Evolutionary conservation across 1,140 invertebrate genomes (phyloP).

Genomic region (Eufriesea mexicana): DNA sequence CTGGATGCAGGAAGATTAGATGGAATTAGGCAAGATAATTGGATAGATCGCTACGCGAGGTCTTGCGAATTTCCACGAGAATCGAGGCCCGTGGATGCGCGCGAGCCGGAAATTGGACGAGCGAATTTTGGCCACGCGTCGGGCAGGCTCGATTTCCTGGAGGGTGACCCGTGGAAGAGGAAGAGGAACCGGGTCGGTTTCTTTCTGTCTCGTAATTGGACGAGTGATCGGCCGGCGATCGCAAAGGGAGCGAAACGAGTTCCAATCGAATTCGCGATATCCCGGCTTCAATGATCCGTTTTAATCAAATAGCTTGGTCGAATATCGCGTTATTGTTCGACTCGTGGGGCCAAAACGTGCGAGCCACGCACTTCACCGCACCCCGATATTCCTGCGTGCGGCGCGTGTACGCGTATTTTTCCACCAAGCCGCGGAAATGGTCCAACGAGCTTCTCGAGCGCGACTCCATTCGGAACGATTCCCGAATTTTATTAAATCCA

Average conservation of each 20-base stretch:
- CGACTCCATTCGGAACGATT: not conserved
- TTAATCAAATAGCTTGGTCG: slow-evolving; percentile 13
- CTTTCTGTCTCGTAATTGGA: slow-evolving; percentile 45
- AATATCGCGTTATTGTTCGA: slow-evolving; percentile 38
- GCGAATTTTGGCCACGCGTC: slow-evolving; percentile 14
- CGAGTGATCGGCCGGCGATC: slow-evolving; percentile 18
- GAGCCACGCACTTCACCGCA: not conserved
- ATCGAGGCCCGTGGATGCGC: not conserved
- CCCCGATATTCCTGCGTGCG: not conserved
- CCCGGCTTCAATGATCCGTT: slow-evolving; percentile 31
- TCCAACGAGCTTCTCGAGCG: slow-evolving; percentile 11
- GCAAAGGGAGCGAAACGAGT: slow-evolving; percentile 26
- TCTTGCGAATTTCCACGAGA: slow-evolving; percentile 9
- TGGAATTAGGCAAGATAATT: not conserved
- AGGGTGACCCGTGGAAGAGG: not conserved
- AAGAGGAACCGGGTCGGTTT: not conserved
- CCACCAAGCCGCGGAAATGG: not conserved
- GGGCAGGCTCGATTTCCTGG: slow-evolving; percentile 34
- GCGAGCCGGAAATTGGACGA: slow-evolving; percentile 40
- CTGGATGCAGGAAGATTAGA: not conserved
- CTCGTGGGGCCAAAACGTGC: not conserved
- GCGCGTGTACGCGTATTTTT: not conserved
- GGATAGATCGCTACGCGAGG: no score
- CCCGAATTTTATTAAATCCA: not conserved
- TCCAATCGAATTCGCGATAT: slow-evolving; percentile 44